phyloP scores from a whole-genome alignment of 2,113 vertebrate genomes.

The Gavia stellata region DNA sequence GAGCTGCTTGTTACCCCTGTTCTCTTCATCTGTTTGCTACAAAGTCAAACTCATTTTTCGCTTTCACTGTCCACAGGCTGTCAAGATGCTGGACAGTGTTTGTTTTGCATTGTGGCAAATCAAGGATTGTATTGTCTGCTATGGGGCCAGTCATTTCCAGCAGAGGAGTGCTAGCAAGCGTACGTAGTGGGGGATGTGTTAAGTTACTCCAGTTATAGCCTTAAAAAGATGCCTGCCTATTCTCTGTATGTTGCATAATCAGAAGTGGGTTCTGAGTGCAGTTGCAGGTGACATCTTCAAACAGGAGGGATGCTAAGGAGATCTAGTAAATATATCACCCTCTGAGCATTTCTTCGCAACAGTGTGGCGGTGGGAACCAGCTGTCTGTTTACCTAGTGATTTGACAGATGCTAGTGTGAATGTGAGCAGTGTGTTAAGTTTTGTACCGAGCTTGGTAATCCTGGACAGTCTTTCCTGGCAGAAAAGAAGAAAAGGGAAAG shows the following conservation, averaged over 20 bases:
- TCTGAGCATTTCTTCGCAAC: background rate
- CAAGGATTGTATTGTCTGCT: background rate
- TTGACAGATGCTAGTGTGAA: background rate
- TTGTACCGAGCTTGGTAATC: background rate
- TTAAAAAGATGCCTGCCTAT: background rate
- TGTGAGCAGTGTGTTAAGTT: background rate
- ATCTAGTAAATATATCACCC: background rate
- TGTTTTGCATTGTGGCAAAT: background rate
- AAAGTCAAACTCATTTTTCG: background rate
- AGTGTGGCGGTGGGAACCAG: background rate
- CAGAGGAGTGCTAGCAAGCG: background rate
- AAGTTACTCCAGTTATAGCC: background rate
- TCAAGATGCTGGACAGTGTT: background rate
- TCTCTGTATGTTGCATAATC: background rate
- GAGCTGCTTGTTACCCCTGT: background rate
- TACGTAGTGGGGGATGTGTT: fast-evolving
- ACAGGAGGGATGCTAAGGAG: background rate
- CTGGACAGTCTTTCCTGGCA: background rate
- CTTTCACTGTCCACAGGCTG: background rate
- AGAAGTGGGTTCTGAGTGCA: background rate
- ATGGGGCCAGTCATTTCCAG: background rate
- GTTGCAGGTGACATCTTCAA: background rate
- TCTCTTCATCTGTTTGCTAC: background rate
- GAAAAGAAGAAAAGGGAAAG: background rate
- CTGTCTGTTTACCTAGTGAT: background rate